A percentile compares a stretch with the other conserved stretches of the same genome.
Conservation (phyloP, 2,888 invertebrate species). For the Cloeon dipterum region DNA sequence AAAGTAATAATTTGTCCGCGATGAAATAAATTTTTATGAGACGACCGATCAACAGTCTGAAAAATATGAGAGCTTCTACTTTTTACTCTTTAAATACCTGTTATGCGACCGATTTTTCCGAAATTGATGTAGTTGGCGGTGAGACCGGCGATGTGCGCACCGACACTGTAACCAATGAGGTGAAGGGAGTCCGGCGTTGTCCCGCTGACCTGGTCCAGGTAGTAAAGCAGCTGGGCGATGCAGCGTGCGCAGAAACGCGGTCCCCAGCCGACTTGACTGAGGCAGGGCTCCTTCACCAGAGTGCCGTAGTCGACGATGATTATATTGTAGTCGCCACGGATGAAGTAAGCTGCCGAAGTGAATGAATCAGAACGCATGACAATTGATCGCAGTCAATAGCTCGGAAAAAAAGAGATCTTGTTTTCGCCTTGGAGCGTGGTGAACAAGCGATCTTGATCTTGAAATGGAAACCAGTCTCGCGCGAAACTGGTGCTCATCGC, state of each 20-base stretch:
- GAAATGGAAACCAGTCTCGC: too few relatives aligned
- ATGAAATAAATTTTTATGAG: too few relatives aligned
- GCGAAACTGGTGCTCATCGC: too few relatives aligned
- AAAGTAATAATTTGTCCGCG: too few relatives aligned
- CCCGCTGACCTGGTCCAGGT: constrained; percentile 22
- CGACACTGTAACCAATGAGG: constrained; percentile 68
- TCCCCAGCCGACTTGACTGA: constrained; percentile 38
- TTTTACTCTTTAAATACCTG: constrained; percentile 30
- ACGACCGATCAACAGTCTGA: too few relatives aligned
- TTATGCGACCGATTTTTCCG: constrained; percentile 63
- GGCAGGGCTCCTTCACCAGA: constrained; percentile 59
- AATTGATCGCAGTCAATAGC: background rate
- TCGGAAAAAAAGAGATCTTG: background rate
- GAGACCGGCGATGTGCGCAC: constrained; percentile 64
- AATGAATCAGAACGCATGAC: background rate
- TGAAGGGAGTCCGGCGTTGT: constrained; percentile 24
- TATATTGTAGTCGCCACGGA: constrained; percentile 57
- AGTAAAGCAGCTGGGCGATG: constrained; percentile 57
- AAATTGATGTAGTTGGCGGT: constrained; percentile 50
- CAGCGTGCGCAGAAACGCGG: constrained; percentile 35
- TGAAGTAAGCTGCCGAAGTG: constrained; percentile 56
- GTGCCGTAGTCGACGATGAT: constrained; percentile 68
- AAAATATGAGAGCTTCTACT: too few relatives aligned
- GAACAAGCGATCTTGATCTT: too few relatives aligned
- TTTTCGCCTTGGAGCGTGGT: too few relatives aligned